Base-by-base conservation (phyloP, 2,797 vertebrate genomes). In the Lateolabrax maculatus region DNA sequence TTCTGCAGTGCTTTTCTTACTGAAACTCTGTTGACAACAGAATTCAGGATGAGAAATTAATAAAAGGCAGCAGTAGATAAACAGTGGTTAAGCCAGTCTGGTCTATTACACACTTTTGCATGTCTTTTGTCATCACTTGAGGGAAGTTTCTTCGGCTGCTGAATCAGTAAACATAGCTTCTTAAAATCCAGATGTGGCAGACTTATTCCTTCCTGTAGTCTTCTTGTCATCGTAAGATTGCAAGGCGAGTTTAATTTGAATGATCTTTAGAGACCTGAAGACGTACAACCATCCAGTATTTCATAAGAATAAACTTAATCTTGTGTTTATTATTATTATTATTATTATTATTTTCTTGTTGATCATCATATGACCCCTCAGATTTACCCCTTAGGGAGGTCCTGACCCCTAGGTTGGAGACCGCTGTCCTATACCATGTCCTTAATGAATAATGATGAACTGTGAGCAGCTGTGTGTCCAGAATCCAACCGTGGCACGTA, bases 21-120 rank as follows among this genome's bases (percentile, higher is more conserved):
- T 23, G 62, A 74, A 63, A 62, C 48, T 71, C 37, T 48, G 3
- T 65, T 75, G 61, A 84, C 81, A 66, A 34, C 77, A 76, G 18
- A 41, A 23, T 36, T 49, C 43, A 49, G 55, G 15, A 15, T 48
- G 69, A 55, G 49, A 64, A 64, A 80, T 37, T 2, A 44, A 36
- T 56, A 18, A 21, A 58, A 73, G 46, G 52, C 60, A 29, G 19
- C 12, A 58, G 31, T 41, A 18, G 65, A 48, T 48, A 55, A 66
- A 74, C 56, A n/a, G 67, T 13, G 58, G 46, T 48, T 43, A 67
- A 53, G 46, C 56, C 2, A 1, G 0, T 63, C 48, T 41, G 63
- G 57, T 69, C 69, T 19, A 4, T 61, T 44, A 29, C 49, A 71
- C 61, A 23, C 55, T 77, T 71, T 15, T 57, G 23, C 55, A 3